Base-by-base conservation (phyloP, 2,113 vertebrate species). In the Tachysurus fulvidraco region DNA sequence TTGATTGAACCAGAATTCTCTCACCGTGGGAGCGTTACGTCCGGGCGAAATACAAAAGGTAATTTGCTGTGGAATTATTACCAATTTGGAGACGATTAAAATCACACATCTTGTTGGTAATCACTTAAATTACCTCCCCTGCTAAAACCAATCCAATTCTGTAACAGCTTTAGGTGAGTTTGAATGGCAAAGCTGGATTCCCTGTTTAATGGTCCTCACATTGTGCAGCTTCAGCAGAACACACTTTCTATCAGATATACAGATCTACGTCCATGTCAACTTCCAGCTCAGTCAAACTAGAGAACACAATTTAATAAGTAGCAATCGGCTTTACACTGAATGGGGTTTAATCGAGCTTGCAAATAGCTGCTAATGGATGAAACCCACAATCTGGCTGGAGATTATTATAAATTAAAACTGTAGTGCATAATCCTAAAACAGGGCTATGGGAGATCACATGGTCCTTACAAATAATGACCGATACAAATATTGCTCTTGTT, bases 41-140 rank as follows among this genome's bases (percentile, higher is more conserved):
- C 64, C 5, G 16, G 80, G 80, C 6, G 13, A 82, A 46, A 80
- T 2, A 81, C 55, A 41, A 60, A 50, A 50, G 14, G 41, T 50
- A 50, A 82, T 82, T 82, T 65, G 23, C 80, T 46, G 36, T n/a
- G 44, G 57, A 82, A 82, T 82, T 82, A 82, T 82, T 62, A 82
- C 59, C 59, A 82, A 64, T 82, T 82, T 50, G 60, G 80, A 82
- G 23, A 8, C 59, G 59, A 82, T 82, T 82, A 64, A 62, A 82
- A 44, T 50, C 80, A 59, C 77, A 80, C 80, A 82, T 82, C 57
- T 82, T 64, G 57, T 82, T 64, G 23, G 36, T 82, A 82, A 82
- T 82, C 57, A 64, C 80, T 62, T 64, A 64, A 82, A 82, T 60
- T 25, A 64, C 59, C 41, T 82, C 57, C 59, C 59, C 59, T 82